phyloP scores from a whole-genome alignment of 2,888 invertebrate genomes.

The Conus canariensis region DNA sequence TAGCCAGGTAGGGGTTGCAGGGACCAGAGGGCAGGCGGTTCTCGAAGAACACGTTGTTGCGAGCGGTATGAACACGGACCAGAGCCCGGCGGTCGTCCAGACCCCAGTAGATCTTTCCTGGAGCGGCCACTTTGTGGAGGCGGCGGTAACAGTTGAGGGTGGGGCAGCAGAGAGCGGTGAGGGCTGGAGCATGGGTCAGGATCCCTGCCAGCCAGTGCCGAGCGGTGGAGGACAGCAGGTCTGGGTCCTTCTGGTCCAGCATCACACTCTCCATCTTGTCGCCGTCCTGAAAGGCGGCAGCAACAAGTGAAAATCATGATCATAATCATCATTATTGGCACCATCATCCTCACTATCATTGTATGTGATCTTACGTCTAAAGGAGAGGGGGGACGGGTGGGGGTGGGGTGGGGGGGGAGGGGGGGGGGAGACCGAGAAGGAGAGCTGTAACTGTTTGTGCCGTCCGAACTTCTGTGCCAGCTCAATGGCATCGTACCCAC shows the following conservation, averaged over 20 bases:
- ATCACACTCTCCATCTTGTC: slow-evolving; percentile 31
- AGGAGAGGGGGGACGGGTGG: no score
- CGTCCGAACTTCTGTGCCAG: no score
- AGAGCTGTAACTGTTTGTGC: no score
- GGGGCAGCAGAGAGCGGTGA: slow-evolving; percentile 48
- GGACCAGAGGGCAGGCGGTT: slow-evolving; percentile 49
- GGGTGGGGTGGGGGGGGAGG: no score
- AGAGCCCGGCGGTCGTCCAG: slow-evolving; percentile 45
- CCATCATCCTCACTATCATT: background rate
- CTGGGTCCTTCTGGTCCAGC: slow-evolving; percentile 30
- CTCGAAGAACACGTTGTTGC: slow-evolving; percentile 49
- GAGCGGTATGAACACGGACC: slow-evolving; percentile 43
- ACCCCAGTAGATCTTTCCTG: slow-evolving; percentile 47
- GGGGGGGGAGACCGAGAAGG: no score
- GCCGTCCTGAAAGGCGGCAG: background rate
- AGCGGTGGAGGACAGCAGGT: slow-evolving; percentile 37
- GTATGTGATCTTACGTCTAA: background rate
- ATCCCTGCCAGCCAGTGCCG: slow-evolving; percentile 52
- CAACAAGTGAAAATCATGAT: background rate
- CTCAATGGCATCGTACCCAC: no score
- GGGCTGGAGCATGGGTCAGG: slow-evolving; percentile 46
- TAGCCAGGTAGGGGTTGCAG: slow-evolving; percentile 49
- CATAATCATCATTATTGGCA: no score
- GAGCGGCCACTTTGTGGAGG: slow-evolving; percentile 42
- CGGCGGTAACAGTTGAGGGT: slow-evolving; percentile 52